Base-by-base conservation (phyloP, 2,113 vertebrate genomes). In the Astatoreochromis straeleni region DNA sequence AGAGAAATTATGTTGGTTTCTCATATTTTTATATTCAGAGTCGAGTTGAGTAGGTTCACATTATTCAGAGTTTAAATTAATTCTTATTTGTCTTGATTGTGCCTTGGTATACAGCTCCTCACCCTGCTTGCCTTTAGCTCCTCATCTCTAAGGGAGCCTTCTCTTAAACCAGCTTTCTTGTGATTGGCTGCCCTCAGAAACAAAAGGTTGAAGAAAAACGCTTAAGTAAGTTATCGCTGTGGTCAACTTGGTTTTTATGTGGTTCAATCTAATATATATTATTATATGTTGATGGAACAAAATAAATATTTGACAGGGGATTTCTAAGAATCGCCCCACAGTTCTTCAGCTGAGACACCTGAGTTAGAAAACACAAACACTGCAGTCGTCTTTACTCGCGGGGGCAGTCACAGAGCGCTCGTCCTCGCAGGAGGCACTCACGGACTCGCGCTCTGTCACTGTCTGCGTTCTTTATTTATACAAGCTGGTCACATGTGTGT, bases 31-130 rank as follows among this genome's bases (percentile, higher is more conserved):
- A 24, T 47, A 12, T n/a, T 49, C 16, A 19, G 42, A 49, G 4
- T 75, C 3, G 1, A 75, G 16, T 12, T 19, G 14, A 47, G 16
- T 49, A 78, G 42, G 0, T 49, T 78, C 2, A 14, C 42, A n/a
- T 49, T 12, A 49, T 49, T 78, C 70, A 78, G 40, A 31, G 16
- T 49, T 49, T 49, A 31, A 78, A 78, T 49, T 2, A 29, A 49
- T 49, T 29, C 24, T 78, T 49, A 78, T 78, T 78, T 78, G 26
- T 31, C 42, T 31, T 47, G 10, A 29, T 26, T 78, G 70, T 29
- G 70, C 7, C 24, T 78, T 49, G 40, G 68, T 29, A 47, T 47
- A 11, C 21, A 75, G 24, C 68, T 75, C 14, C 6, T 75, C 8
- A 26, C 21, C 6, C 40, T 47, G 14, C 68, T 47, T 17, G 40